Percentiles rank a stretch among this genome's conserved stretches.
Conservation (phyloP, 2,797 vertebrate species). For the Eulemur coronatus region DNA sequence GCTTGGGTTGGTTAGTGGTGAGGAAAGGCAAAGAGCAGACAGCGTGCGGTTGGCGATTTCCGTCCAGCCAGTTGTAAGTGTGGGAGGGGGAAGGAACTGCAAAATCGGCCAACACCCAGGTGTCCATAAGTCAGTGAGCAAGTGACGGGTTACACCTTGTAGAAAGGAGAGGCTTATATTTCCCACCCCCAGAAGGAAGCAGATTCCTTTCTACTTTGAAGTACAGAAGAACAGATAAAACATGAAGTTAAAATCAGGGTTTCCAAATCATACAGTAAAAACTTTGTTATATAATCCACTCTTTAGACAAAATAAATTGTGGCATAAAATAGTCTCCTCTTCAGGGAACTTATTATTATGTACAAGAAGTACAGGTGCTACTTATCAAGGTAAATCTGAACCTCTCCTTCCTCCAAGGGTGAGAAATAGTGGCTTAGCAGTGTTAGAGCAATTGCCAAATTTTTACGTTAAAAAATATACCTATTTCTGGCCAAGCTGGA, state of each 20-base stretch:
- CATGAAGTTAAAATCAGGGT: neutral
- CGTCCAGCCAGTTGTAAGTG: neutral
- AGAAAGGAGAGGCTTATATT: neutral
- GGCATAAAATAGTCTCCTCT: neutral
- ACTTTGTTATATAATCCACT: neutral
- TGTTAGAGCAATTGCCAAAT: neutral
- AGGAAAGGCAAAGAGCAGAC: neutral
- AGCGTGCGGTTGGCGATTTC: accelerated
- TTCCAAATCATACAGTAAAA: neutral
- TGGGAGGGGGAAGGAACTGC: neutral
- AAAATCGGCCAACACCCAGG: neutral
- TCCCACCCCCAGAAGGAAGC: neutral
- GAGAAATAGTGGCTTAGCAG: neutral
- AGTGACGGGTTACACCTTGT: neutral
- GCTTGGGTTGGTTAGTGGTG: neutral
- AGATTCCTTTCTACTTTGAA: neutral
- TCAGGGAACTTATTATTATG: neutral
- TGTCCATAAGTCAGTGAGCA: neutral
- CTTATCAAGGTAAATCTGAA: neutral
- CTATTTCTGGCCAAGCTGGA: neutral
- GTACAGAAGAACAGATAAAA: neutral
- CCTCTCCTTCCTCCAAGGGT: neutral
- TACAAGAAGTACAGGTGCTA: neutral
- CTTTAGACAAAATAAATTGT: neutral
- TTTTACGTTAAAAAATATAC: neutral